Evolutionary conservation across 2,113 vertebrate genomes (phyloP).

Genomic region (Urocolius indicus): DNA sequence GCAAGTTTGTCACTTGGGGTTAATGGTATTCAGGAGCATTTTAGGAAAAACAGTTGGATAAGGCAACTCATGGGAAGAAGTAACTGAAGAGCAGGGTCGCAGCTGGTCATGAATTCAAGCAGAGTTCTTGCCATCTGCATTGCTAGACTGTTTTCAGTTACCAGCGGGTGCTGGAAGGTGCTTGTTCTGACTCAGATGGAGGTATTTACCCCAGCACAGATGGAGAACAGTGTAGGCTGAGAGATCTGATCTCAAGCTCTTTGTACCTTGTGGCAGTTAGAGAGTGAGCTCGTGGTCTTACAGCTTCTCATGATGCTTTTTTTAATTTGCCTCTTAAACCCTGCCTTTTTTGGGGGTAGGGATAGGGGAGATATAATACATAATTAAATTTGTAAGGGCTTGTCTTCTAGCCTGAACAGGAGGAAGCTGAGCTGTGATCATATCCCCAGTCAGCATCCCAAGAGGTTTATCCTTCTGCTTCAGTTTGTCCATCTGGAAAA

Average conservation of each 20-base stretch:
- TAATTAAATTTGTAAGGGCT: neutral
- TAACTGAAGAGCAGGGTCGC: neutral
- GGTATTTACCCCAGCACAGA: neutral
- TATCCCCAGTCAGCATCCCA: neutral
- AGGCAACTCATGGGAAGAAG: neutral
- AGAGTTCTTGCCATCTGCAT: neutral
- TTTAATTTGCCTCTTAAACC: neutral
- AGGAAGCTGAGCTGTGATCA: neutral
- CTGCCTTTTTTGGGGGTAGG: fast-evolving
- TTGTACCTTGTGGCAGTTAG: neutral
- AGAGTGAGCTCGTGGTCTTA: neutral
- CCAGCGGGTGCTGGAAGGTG: neutral
- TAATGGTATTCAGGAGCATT: neutral
- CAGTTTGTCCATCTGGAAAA: neutral
- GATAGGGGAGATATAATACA: neutral
- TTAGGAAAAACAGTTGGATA: neutral
- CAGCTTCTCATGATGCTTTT: neutral
- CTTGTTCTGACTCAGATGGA: neutral
- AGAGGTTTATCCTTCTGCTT: neutral
- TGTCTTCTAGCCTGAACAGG: neutral
- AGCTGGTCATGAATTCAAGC: neutral
- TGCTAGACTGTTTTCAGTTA: neutral
- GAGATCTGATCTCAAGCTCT: neutral
- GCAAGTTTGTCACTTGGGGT: neutral
- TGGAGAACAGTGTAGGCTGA: neutral